Evolutionary conservation across 2,113 vertebrate genomes (phyloP), one percentile per base, ranked within the genome.

Genomic region (Bothrops jararaca): DNA sequence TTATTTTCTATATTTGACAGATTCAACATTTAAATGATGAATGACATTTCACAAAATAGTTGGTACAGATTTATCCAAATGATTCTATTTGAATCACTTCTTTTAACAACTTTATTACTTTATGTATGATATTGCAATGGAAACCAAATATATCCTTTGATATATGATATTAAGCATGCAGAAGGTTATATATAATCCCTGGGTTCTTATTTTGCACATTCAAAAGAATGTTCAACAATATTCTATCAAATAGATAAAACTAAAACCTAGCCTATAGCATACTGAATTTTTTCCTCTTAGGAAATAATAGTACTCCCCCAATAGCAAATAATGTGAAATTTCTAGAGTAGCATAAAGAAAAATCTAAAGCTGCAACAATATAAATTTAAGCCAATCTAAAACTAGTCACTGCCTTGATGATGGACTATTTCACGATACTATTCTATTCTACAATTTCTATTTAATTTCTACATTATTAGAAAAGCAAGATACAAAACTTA

Each of bases 1-100:
- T 93, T 93, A 87, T 91, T 94, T 93, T 90, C 58, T 90, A 93
- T 58, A 18, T 52, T 89, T 93, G 34, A 45, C 53, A 92, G 93
- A 93, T 93, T 94, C 91, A 89, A 60, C 48, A 69, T 8, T 6
- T 42, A 88, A 93, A 90, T 29, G 54, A 48, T 48, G n/a, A n/a
- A n/a, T n/a, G 56, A 29, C 94, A 90, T 95, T 92, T 74, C 12
- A 23, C 26, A 93, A 93, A 96, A 93, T 2, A 2, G 1, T 2
- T 91, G 91, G 54, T 86, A 95, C 64, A 95, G 89, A 93, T 95
- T 92, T 74, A 93, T 74, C 91, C 95, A 88, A 92, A 93, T 54
- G n/a, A 53, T 89, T 96, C 54, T 87, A 89, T 29, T 88, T 94
- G 94, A 91, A 89, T 22, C 11, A 92, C 64, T 90, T 42, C 24